A percentile compares a stretch with the other conserved stretches of the same genome.
These are phyloP conservation scores for Coleophora flavipennella DNA, from an alignment of 2,888 invertebrate genomes.

Conservation along the genomic window DNA sequence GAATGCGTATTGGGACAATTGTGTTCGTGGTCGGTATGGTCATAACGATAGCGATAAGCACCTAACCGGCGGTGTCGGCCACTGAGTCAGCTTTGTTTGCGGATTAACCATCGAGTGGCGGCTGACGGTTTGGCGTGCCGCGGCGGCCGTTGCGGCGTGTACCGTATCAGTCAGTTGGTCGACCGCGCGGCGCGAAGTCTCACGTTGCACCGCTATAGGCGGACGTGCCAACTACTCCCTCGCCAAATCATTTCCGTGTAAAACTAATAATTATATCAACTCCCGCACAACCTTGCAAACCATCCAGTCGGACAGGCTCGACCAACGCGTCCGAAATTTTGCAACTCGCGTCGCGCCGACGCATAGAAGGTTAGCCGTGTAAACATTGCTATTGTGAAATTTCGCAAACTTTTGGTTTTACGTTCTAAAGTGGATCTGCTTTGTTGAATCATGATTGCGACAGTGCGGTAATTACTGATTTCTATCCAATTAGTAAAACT, in stretches of 20 bases:
- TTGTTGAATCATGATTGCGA: constrained; percentile 10
- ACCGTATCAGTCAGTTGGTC: constrained; percentile 26
- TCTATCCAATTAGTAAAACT: neutral
- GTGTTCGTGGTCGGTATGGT: too few relatives aligned
- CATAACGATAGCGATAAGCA: too few relatives aligned
- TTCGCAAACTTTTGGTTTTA: constrained; percentile 25
- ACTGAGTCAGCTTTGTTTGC: too few relatives aligned
- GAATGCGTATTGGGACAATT: too few relatives aligned
- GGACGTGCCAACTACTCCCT: constrained; percentile 14
- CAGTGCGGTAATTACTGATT: constrained; percentile 11
- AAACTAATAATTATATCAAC: constrained; percentile 25
- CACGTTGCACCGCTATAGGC: constrained; percentile 21
- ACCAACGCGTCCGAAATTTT: constrained; percentile 39
- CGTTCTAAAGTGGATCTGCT: constrained; percentile 18
- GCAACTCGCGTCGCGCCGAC: constrained; percentile 35
- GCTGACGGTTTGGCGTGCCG: neutral
- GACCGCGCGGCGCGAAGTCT: constrained; percentile 34
- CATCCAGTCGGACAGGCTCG: constrained; percentile 24
- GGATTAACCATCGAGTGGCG: too few relatives aligned
- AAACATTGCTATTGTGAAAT: constrained; percentile 41
- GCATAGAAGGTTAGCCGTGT: constrained; percentile 34
- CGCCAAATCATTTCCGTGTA: constrained; percentile 28
- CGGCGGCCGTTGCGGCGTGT: neutral
- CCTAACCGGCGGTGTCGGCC: too few relatives aligned
- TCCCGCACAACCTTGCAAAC: constrained; percentile 32